A percentile compares a stretch with the other conserved stretches of the same genome.
These are phyloP conservation scores for Brachypteracias leptosomus DNA, from an alignment of 2,113 vertebrate species.

Conservation along the genomic window DNA sequence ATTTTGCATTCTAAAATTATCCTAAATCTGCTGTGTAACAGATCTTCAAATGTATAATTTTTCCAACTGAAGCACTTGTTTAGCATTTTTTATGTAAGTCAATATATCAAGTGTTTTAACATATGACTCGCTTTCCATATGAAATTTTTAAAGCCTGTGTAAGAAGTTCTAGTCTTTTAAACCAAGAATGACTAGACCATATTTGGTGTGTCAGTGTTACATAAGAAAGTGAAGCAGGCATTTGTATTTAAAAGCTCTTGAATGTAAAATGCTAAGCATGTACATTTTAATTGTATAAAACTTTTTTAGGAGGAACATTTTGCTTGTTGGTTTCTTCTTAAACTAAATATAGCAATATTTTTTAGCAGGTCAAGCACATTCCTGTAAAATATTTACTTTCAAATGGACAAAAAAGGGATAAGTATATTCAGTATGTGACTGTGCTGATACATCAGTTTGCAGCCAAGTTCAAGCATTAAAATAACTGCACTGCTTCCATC, in stretches of 20 bases:
- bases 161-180: not conserved
- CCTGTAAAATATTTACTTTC: not conserved
- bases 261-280: conserved; percentile 54
- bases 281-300: conserved; percentile 72
- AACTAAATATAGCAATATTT: not conserved
- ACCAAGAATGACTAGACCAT: not conserved
- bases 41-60: conserved; percentile 43
- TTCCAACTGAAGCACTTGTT: not conserved
- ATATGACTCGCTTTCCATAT: not conserved
- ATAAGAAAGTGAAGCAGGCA: conserved; percentile 18
- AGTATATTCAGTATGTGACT: not conserved
- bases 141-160: conserved; percentile 5
- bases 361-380: not conserved
- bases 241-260: not conserved
- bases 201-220: conserved; percentile 8
- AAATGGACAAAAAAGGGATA: not conserved
- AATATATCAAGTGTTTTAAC: not conserved
- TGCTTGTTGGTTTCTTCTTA: not conserved
- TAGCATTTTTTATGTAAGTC: not conserved
- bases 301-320: not conserved
- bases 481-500: not conserved
- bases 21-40: conserved; percentile 30
- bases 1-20: conserved; percentile 66
- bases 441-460: not conserved
- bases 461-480: not conserved